Evolutionary conservation across 2,113 vertebrate genomes (phyloP).

Genomic region (Seriola aureovittata): DNA sequence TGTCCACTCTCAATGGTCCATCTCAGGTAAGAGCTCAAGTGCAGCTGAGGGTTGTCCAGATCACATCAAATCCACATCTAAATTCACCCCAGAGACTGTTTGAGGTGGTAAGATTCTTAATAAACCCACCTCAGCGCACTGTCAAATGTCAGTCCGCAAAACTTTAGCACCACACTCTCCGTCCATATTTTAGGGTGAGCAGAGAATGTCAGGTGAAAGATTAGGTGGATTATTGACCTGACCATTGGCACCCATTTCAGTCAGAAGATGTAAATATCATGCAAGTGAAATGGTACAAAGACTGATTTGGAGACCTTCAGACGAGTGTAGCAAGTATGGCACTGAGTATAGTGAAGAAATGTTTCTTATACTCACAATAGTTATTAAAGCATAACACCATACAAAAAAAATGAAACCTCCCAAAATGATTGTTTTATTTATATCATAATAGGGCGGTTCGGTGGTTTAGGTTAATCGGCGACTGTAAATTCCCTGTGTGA

Average conservation of each 20-base stretch:
- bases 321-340: background rate
- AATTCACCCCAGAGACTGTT: slow-evolving; percentile 56
- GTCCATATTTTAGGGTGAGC: slow-evolving; percentile 11
- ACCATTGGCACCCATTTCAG: background rate
- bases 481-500: no score
- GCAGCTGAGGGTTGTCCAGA: slow-evolving; percentile 53
- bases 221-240: slow-evolving; percentile 25
- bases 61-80: slow-evolving; percentile 64
- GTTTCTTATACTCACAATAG: no score
- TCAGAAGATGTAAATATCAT: slow-evolving; percentile 28
- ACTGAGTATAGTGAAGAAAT: no score
- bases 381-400: no score
- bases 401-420: no score
- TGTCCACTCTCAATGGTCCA: slow-evolving; percentile 33
- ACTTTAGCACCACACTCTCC: slow-evolving; percentile 18
- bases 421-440: no score
- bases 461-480: no score
- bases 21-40: slow-evolving; percentile 69
- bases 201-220: slow-evolving; percentile 47
- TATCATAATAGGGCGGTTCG: no score
- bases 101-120: slow-evolving; percentile 55
- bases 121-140: slow-evolving; percentile 47
- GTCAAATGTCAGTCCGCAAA: slow-evolving; percentile 57
- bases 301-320: background rate
- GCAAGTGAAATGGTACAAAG: background rate